Evolutionary conservation across 2,888 invertebrate genomes (phyloP).

Genomic region (Drosophila austrosaltans): DNA sequence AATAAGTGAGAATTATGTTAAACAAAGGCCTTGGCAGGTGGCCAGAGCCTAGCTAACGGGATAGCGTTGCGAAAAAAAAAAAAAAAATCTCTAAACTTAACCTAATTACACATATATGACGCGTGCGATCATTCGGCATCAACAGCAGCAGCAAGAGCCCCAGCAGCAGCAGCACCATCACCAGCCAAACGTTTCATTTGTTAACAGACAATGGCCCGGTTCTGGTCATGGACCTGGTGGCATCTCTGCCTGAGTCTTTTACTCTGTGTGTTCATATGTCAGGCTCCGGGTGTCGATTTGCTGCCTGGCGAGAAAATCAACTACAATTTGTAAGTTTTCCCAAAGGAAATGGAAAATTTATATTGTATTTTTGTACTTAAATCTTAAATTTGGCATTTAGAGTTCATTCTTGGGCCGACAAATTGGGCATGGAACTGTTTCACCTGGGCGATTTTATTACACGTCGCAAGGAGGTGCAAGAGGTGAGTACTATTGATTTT

Average conservation of each 20-base stretch:
- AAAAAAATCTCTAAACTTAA: slow-evolving; percentile 30
- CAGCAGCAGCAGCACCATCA: slow-evolving; percentile 24
- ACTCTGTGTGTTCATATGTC: slow-evolving; percentile 76
- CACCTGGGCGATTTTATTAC: slow-evolving; percentile 92
- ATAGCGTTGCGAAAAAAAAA: slow-evolving; percentile 43
- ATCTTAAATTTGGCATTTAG: slow-evolving; percentile 81
- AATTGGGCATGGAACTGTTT: slow-evolving; percentile 91
- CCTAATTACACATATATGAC: slow-evolving; percentile 59
- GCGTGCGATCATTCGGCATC: slow-evolving; percentile 51
- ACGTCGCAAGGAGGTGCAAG: slow-evolving; percentile 90
- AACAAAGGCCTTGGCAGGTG: slow-evolving; percentile 44
- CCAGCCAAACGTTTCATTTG: slow-evolving; percentile 27
- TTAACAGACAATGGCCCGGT: slow-evolving; percentile 57
- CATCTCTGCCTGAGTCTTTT: slow-evolving; percentile 61
- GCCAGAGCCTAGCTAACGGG: slow-evolving; percentile 49
- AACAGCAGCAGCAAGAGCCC: slow-evolving; percentile 34
- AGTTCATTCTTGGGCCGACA: slow-evolving; percentile 92
- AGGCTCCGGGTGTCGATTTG: slow-evolving; percentile 80
- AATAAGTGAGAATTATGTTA: slow-evolving; percentile 33
- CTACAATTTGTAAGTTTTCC: slow-evolving; percentile 82
- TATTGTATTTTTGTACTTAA: too few relatives aligned
- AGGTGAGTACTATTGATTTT: slow-evolving; percentile 85
- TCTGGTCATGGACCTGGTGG: slow-evolving; percentile 61
- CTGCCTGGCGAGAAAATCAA: slow-evolving; percentile 82
- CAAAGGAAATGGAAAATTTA: neutral